Evolutionary conservation across 2,888 invertebrate species (phyloP), one percentile per base, ranked within the genome.

Genomic region (Caenorhabditis drosophilae): DNA sequence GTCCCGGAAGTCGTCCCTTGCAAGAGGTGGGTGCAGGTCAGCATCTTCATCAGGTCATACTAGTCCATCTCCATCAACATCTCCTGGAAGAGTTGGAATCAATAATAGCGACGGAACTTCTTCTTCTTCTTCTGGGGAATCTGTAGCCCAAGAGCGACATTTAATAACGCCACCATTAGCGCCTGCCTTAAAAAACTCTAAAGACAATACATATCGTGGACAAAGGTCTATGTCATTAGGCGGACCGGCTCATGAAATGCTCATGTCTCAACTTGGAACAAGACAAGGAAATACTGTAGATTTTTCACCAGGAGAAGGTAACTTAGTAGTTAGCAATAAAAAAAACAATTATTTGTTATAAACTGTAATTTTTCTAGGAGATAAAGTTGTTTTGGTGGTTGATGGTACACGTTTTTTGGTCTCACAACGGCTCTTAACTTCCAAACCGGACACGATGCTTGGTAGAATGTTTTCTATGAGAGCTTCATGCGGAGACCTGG

Each of bases 381-480:
- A 84, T 48, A 80, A 83, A 59, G 90, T 95, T 53, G 93, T 93
- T 2, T 87, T 98, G 48, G 90, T 97, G n/a, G 97, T 98, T 15
- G 97, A 98, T 83, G 93, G 92, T 80, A 95, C 95, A 0, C 88
- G 93, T 70, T 94, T 94, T 84, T 90, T 96, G 44, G 90, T 96
- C 22, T 95, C 96, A 85, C 92, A 93, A 6, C 90, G 92, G 1
- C 88, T 96, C 67, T 92, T 98, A 82, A 91, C 92, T 11, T 91
- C 92, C 2, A 92, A 96, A 85, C 95, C 97, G 0, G 95, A 97
- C 84, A 98, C 98, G 0, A 96, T 98, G 96, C 87, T 99, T 31
- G 98, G 73, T 11, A 64, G 81, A 6, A 82, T 82, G 81, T 82
- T 82, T 54, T 47, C 72, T 16, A 46, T 81, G 51, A 84, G 91